Evolutionary conservation across 2,113 vertebrate species (phyloP), one percentile per base, ranked within the genome.

Genomic region (Grammomys dolichurus): DNA sequence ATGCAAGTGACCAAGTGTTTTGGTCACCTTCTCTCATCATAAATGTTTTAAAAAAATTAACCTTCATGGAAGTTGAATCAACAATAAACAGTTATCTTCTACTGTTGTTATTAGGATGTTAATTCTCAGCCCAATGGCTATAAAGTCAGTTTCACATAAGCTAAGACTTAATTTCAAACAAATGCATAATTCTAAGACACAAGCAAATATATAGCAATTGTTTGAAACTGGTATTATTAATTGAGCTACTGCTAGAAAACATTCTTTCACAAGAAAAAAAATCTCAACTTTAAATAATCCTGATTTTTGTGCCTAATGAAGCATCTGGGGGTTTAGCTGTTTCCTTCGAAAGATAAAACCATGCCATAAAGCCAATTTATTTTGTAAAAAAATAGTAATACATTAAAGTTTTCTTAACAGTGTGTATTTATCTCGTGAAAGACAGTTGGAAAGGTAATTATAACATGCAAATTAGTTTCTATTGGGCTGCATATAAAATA

Each of bases 401-500:
- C 73, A 97, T 97, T 97, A 97, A 97, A 76, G 48, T 96, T 98
- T 97, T 96, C 81, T 98, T 98, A 98, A 97, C 96, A 96, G 51
- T 95, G 51, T 97, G 43, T 94, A 98, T 98, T 98, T 98, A 97
- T 98, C 96, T 98, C 89, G 92, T 90, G 63, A 97, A 98, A 98
- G 97, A 97, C 84, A 96, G 93, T 98, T 77, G 28, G 96, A 97
- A 97, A 98, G 87, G 92, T 98, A 98, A 98, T 98, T 98, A 98
- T 98, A 98, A 87, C 87, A 98, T 98, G 97, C 84, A 98, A 98
- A 98, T 98, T 97, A 98, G 96, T 91, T 98, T 97, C 73, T 78
- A 87, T 94, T 92, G 46, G 78, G 36, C 85, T 98, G 76, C 11
- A 96, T 98, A 97, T 98, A 95, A 97, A 98, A 97, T 93, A 87